These are phyloP conservation scores for Pseudopodoces humilis DNA, from an alignment of 2,113 vertebrate genomes.

Conservation along the genomic window DNA sequence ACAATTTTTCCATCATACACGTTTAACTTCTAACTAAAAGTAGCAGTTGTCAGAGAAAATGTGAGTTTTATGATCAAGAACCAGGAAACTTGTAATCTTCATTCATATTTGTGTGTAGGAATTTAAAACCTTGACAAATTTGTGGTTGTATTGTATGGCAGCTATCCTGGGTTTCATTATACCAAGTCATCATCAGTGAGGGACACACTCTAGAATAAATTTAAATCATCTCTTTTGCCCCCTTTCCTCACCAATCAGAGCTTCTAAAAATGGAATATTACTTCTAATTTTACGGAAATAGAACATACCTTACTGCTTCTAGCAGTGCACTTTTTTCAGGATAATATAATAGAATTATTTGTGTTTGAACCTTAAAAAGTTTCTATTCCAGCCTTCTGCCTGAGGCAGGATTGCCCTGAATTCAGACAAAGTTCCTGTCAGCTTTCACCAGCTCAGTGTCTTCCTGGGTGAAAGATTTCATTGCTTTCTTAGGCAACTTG, in stretches of 20 bases:
- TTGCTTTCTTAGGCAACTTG: not conserved
- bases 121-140: not conserved
- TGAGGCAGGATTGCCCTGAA: accelerated
- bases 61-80: not conserved
- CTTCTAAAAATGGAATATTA: not conserved
- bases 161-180: not conserved
- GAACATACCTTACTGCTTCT: not conserved
- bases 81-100: not conserved
- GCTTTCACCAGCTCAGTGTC: not conserved
- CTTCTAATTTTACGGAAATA: not conserved
- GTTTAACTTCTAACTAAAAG: not conserved
- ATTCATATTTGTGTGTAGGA: not conserved
- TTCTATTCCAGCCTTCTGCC: not conserved
- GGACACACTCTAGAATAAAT: not conserved
- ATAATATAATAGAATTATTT: not conserved
- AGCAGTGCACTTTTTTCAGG: not conserved
- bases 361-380: not conserved
- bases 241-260: not conserved
- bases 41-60: not conserved
- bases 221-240: not conserved
- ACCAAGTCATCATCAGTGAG: not conserved
- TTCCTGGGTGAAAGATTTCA: not conserved
- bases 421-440: not conserved
- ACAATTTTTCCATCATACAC: not conserved
- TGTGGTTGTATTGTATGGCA: not conserved